Base-by-base conservation (phyloP, 1,140 invertebrate species). In the Gonatopus flavifemur region DNA sequence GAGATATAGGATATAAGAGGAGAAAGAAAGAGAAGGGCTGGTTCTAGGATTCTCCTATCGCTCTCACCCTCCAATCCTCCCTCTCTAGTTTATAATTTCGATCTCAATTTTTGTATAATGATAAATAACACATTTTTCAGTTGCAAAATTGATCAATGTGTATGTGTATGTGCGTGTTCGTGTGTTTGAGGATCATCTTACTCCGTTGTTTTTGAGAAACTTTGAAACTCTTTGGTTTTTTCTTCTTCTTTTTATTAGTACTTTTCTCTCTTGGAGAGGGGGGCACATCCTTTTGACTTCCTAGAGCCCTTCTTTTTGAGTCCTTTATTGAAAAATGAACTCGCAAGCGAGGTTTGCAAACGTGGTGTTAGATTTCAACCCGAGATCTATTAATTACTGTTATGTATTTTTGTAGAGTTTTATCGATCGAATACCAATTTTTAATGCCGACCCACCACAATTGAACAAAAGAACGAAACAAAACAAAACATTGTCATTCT, bases 361-460 rank as follows among this genome's bases (percentile, higher is more conserved):
- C 28, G 35, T n/a, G n/a, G n/a, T n/a, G 31, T 46, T 52, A 62
- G 46, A 57, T 46, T 49, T 28, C 37, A 32, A n/a, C 15, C 32
- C 46, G 43, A 46, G 13, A 41, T 59, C 50, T 37, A 44, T 49
- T 43, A 49, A 48, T 59, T 53, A 30, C 19, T 43, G 47, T 62
- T 60, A 38, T 16, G 49, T 59, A 57, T 59, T 57, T 62, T 60
- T 60, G 20, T 62, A 62, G 57, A 57, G 16, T 54, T 62, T 61
- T 57, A 62, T 57, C 42, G 50, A 56, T 40, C 15, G 50, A 46
- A 44, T 42, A 32, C 45, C 39, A 18, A n/a, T n/a, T 48, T 59
- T 55, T 55, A 59, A 52, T 37, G 13, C 33, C 43, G 39, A 13
- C 19, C 40, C 58, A 49, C 24, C 20, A n/a, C n/a, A n/a, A n/a